Evolutionary conservation across 2,888 invertebrate species (phyloP), one percentile per base, ranked within the genome.

Genomic region (Mesoligia furuncula): DNA sequence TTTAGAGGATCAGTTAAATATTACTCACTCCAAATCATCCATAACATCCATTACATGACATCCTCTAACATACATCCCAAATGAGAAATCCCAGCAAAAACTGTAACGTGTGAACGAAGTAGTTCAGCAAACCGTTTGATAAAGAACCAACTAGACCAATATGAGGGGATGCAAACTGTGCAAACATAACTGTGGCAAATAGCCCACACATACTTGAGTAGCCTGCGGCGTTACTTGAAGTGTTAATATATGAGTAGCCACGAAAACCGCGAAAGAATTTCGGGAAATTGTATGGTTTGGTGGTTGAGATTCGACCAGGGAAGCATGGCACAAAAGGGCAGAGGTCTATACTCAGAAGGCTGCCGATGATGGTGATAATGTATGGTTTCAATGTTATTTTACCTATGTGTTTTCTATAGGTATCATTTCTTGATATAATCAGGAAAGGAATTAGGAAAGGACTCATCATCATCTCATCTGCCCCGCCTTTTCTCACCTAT

Each of bases 161-260:
- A 75, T 73, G 75, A 66, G 77, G 27, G 71, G 76, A 88, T 86
- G 85, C 87, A 88, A 87, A 79, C 78, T 76, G 68, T 15, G 75
- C 75, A 76, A 68, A 83, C 76, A 80, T 84, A 76, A 77, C 72
- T 75, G 75, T 75, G 73, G 76, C 54, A 74, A 84, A 85, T 85
- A 87, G 78, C 75, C 75, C 77, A 61, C 76, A 87, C 83, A 84
- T 83, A 84, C 74, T 65, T 65, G 79, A 83, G 64, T 78, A 73
- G 72, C 84, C 72, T 51, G 59, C 42, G 73, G 83, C 79, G 75
- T 78, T 80, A 72, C 76, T 81, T 75, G 75, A 80, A 75, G 72
- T 80, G 83, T 83, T 88, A 86, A 87, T 88, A 84, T 88, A 73
- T 72, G 80, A 42, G 73, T 51, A 78, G 87, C 88, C 76, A 79